phyloP scores from a whole-genome alignment of 2,113 vertebrate species.

The Baryphthengus martii region DNA sequence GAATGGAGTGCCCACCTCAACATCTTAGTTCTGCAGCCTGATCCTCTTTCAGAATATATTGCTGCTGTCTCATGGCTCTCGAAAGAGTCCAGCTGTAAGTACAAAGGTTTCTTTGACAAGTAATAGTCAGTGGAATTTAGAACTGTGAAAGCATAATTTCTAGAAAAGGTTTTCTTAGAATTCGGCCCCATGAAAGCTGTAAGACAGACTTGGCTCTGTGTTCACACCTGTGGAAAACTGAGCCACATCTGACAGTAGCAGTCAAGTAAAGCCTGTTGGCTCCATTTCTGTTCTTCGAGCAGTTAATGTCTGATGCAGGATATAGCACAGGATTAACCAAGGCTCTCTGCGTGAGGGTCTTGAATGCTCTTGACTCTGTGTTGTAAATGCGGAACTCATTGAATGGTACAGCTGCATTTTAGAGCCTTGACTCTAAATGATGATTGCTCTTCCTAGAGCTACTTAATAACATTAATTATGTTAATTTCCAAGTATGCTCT shows the following conservation, averaged over 20 bases:
- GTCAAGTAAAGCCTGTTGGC: not conserved
- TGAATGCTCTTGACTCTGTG: not conserved
- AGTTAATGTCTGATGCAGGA: not conserved
- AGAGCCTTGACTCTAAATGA: not conserved
- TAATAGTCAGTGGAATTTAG: not conserved
- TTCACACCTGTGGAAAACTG: not conserved
- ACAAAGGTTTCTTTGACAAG: conserved; percentile 16
- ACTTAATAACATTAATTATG: too few species aligned
- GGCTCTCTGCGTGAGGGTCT: not conserved
- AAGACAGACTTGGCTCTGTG: not conserved
- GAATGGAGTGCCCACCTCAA: conserved; percentile 89
- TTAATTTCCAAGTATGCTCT: not conserved
- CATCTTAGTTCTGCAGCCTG: conserved; percentile 77
- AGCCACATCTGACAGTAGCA: not conserved
- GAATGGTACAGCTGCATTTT: not conserved
- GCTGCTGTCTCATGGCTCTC: conserved; percentile 80
- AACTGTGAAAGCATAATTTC: not conserved
- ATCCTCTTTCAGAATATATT: conserved; percentile 87
- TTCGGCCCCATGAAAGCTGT: not conserved
- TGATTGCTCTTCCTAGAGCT: not conserved
- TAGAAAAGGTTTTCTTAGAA: conserved; percentile 12
- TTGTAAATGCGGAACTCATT: not conserved
- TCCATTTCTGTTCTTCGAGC: not conserved
- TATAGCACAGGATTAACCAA: not conserved
- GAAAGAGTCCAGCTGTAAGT: conserved; percentile 85